These are phyloP conservation scores for Rhinoderma darwinii DNA, from an alignment of 2,113 vertebrate genomes.

Conservation along the genomic window DNA sequence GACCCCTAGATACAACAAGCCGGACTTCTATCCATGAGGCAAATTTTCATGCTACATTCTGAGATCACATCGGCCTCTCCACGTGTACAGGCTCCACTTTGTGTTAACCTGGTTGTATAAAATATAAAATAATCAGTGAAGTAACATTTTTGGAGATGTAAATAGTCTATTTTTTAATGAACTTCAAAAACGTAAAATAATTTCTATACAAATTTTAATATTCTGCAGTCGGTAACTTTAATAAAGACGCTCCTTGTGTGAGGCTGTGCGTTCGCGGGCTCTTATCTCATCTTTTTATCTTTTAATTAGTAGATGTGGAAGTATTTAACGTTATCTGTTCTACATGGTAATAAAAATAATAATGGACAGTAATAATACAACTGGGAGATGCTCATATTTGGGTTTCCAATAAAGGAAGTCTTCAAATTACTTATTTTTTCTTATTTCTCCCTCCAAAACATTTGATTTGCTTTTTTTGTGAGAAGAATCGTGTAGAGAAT, in stretches of 20 bases:
- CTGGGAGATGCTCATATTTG: neutral
- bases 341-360: neutral
- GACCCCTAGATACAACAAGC: too few species aligned
- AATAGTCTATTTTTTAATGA: neutral
- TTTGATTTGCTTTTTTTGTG: neutral
- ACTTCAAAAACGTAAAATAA: slow-evolving; percentile 3
- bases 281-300: slow-evolving; percentile 14
- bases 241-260: neutral
- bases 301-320: slow-evolving; percentile 28
- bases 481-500: neutral
- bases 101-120: too few species aligned
- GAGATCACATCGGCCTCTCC: too few species aligned
- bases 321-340: neutral
- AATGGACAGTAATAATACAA: neutral
- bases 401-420: neutral
- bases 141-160: neutral
- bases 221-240: neutral
- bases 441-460: neutral
- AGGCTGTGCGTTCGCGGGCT: neutral
- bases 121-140: neutral
- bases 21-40: too few species aligned
- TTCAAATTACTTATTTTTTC: neutral
- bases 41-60: too few species aligned
- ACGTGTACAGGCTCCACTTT: too few species aligned
- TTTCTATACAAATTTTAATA: neutral